Percentiles rank a stretch among this genome's conserved stretches.
phyloP scores from a whole-genome alignment of 2,888 invertebrate genomes.

The Eilema depressum region DNA sequence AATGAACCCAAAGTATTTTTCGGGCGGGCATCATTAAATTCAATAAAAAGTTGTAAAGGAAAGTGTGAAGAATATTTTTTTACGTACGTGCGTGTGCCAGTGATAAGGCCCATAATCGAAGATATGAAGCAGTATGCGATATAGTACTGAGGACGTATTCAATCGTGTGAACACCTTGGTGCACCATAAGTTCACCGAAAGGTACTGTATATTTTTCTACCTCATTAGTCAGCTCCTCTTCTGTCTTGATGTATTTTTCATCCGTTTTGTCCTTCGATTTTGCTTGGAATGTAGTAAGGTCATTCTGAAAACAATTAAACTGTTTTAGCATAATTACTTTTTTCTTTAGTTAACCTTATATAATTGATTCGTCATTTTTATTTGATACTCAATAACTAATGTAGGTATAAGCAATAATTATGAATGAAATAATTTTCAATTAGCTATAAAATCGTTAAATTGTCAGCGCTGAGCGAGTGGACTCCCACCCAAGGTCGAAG shows the following conservation, averaged over 20 bases:
- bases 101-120: constrained; percentile 95
- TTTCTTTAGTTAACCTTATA: not conserved
- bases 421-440: too few relatives aligned
- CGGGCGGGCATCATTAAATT: not conserved
- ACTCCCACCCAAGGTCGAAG: too few relatives aligned
- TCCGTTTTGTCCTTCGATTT: not conserved
- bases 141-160: constrained; percentile 95
- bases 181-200: constrained; percentile 92
- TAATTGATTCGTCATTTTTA: not conserved
- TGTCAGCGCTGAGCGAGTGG: too few relatives aligned
- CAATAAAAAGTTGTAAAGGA: not conserved
- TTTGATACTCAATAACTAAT: not conserved
- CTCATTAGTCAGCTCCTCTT: constrained; percentile 42
- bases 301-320: constrained; percentile 39
- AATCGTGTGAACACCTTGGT: constrained; percentile 95
- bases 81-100: constrained; percentile 92
- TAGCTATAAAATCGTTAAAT: too few relatives aligned
- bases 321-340: not conserved
- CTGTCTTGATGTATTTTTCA: constrained; percentile 18
- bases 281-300: constrained; percentile 44
- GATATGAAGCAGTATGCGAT: constrained; percentile 96
- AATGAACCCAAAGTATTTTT: too few relatives aligned
- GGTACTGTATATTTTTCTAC: constrained; percentile 55
- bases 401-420: too few relatives aligned
- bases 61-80: not conserved